Evolutionary conservation across 2,888 invertebrate genomes (phyloP), one percentile per base, ranked within the genome.

Genomic region (Ormyrus pomaceus): DNA sequence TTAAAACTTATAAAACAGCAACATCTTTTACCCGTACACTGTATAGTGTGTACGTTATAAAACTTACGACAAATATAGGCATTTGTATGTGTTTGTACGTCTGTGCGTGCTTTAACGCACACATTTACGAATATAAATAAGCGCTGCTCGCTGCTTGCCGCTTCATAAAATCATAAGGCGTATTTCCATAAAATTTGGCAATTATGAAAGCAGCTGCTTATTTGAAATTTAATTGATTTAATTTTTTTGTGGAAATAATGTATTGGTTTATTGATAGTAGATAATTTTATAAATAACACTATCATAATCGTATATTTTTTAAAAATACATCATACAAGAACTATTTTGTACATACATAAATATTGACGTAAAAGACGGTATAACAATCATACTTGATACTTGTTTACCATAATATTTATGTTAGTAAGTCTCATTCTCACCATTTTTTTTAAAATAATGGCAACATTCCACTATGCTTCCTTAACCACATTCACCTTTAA

Each of bases 281-380:
- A 46, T 75, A 58, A 55, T 72, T 80, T 66, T 55, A 13, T 71
- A 77, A 7, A 65, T 81, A 81, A 79, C 81, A 71, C 74, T 65
- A 77, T 77, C 61, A 64, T 72, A 79, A 70, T 72, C 13, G 56
- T 79, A 79, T 72, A 71, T 50, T 77, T 79, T 79, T 82, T 68
- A 77, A 81, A 83, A 83, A 82, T 83, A 83, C 82, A 82, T 76
- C 55, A 76, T 82, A 75, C 79, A 75, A 78, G 69, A 79, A 51
- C 71, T 82, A 80, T 70, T 83, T 82, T 83, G 83, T 83, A 83
- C 83, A 82, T 82, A 82, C 74, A 75, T 82, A 78, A 80, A 82
- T 72, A 82, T 78, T 46, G 73, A 75, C 73, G 61, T 65, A 72
- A 66, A 79, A 65, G 62, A 81, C 55, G 68, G 75, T 79, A 71